phyloP scores from a whole-genome alignment of 2,888 invertebrate species.

The Labia minor region DNA sequence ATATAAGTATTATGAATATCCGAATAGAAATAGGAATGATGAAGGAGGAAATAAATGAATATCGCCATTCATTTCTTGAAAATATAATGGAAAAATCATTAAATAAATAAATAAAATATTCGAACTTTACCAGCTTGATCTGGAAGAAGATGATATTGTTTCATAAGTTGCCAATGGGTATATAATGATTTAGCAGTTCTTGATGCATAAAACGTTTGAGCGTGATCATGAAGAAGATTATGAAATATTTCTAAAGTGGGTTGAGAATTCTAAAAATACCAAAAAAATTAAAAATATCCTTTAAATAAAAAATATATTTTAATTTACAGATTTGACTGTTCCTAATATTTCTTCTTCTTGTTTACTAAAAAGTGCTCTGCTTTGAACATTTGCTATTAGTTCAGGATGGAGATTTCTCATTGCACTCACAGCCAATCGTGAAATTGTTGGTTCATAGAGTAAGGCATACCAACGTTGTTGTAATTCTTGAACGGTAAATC shows the following conservation, averaged over 20 bases:
- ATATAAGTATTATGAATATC: no score
- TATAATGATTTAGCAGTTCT: conserved; percentile 76
- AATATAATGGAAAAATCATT: no score
- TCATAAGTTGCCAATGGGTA: conserved; percentile 85
- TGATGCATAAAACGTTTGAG: conserved; percentile 74
- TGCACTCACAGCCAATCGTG: conserved; percentile 79
- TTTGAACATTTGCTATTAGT: conserved; percentile 72
- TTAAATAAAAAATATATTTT: conserved; percentile 5
- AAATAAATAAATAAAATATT: no score
- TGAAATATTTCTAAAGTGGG: conserved; percentile 72
- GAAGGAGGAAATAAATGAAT: no score
- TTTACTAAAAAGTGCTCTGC: conserved; percentile 78
- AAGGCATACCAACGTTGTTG: conserved; percentile 94
- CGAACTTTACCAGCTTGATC: conserved; percentile 74
- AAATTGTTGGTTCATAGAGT: conserved; percentile 88
- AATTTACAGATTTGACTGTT: conserved; percentile 56
- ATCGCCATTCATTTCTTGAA: no score
- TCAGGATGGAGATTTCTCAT: conserved; percentile 92
- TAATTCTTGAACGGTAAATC: conserved; percentile 84
- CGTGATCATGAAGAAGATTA: conserved; percentile 69
- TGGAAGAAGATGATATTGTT: conserved; percentile 80
- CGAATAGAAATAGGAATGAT: no score
- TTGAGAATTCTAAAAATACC: conserved; percentile 47
- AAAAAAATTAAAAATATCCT: conserved; percentile 16
- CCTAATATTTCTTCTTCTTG: conserved; percentile 80